These are phyloP conservation scores for Petrophora chlorosata DNA, from an alignment of 2,888 invertebrate species.

Conservation along the genomic window DNA sequence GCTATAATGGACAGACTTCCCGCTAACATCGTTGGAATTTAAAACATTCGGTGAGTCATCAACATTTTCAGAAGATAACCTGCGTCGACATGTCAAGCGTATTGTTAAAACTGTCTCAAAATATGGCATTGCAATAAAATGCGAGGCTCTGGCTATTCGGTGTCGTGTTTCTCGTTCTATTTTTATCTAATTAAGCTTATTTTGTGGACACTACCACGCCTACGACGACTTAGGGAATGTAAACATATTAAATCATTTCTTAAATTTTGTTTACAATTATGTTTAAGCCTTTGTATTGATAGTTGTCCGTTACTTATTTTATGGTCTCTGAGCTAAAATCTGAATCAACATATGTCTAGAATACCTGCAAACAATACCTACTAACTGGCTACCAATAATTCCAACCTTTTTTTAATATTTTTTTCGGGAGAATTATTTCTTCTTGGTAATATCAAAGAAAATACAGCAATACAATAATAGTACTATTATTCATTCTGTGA, in stretches of 20 bases:
- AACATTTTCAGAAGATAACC: conserved; percentile 57
- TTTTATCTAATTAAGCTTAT: conserved; percentile 48
- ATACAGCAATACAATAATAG: no score
- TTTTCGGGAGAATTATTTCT: no score
- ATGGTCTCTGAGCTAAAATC: no score
- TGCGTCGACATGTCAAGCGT: conserved; percentile 32
- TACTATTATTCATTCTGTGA: no score
- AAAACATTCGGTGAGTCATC: conserved; percentile 82
- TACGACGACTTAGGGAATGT: conserved; percentile 35
- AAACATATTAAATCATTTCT: conserved; percentile 30
- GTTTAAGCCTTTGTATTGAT: neutral
- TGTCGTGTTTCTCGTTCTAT: conserved; percentile 49
- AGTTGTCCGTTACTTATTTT: no score
- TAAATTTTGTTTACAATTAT: neutral
- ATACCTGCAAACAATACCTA: no score
- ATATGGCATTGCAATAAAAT: conserved; percentile 11
- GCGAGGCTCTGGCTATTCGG: conserved; percentile 21
- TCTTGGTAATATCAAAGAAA: no score
- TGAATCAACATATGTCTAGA: no score
- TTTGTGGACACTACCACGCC: conserved; percentile 44
- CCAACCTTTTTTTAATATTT: no score
- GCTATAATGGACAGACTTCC: conserved; percentile 76
- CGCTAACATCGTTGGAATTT: conserved; percentile 79
- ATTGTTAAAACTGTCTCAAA: conserved; percentile 19
- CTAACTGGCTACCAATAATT: no score